Evolutionary conservation across 2,113 vertebrate species (phyloP), one percentile per base, ranked within the genome.

Genomic region (Panthera leo): DNA sequence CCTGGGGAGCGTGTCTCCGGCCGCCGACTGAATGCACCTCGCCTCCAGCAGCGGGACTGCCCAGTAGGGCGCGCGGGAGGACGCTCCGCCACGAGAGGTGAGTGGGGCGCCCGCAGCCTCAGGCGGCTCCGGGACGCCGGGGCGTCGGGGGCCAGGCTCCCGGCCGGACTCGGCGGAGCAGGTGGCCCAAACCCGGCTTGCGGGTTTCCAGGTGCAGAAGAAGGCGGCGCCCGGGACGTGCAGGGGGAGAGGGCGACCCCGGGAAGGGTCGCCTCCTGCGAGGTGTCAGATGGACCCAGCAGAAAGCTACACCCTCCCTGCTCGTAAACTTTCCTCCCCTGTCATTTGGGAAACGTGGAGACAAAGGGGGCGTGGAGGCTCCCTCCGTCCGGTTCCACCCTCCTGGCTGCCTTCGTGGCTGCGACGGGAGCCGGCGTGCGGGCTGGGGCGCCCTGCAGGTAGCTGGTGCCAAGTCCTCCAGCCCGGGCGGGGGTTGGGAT

Each of bases 291-390:
- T 39, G 36, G 94, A 93, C 85, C 96, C 80, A 42, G 73, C 79
- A 4, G 92, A 88, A 87, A 94, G 90, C 93, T 67, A 13, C 58
- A 51, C 21, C 25, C 36, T 91, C 87, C 39, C 63, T 1, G 97
- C 89, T 98, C 86, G 70, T 97, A 95, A 96, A 95, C 96, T 97
- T 97, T 97, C 83, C 89, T 95, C 65, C 36, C 42, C 68, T 95
- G 97, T 96, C 95, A 89, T 97, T 96, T 89, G 90, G 91, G 86
- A 80, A 97, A 79, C 89, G 95, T 95, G 97, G 73, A 98, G 97
- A 95, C 98, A 97, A 98, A 98, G 97, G 96, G 97, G 97, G 97
- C 98, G 97, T 97, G 97, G 95, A 98, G 94, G 94, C 86, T 96
- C 90, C 93, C 78, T 94, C 5, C 0, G 93, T 97, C 97, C 95